Conservation (phyloP, 2,113 vertebrate genomes). For the Melanotaenia duboulayi region DNA sequence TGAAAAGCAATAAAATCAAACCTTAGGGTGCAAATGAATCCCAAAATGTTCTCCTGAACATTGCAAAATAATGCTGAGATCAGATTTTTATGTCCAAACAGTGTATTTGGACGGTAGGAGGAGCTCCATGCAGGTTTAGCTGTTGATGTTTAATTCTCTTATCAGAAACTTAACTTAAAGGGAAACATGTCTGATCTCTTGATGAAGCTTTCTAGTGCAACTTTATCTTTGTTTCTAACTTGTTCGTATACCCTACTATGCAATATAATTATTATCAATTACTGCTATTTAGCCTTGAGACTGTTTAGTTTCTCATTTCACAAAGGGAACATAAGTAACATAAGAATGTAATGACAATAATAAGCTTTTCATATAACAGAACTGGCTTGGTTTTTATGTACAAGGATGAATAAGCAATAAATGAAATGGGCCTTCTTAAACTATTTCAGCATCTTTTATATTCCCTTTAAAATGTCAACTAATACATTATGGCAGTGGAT, state of each 20-base stretch:
- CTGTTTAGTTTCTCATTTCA: slow-evolving; percentile 20
- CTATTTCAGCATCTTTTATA: slow-evolving; percentile 4
- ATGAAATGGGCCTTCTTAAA: neutral
- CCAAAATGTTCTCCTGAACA: slow-evolving; percentile 5
- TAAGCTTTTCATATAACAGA: neutral
- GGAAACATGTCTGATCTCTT: slow-evolving; percentile 12
- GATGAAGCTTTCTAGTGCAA: slow-evolving; percentile 16
- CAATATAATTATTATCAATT: neutral
- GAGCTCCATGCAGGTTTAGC: slow-evolving; percentile 22
- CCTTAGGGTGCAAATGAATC: neutral
- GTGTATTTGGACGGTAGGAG: slow-evolving; percentile 14
- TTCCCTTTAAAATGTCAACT: slow-evolving; percentile 18
- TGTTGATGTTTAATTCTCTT: slow-evolving; percentile 4
- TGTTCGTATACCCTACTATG: neutral
- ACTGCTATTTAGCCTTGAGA: neutral
- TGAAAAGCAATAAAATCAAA: slow-evolving; percentile 2
- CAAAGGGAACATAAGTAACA: slow-evolving; percentile 7
- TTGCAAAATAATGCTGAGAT: slow-evolving; percentile 16
- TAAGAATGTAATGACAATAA: slow-evolving; percentile 9
- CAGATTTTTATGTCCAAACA: neutral
- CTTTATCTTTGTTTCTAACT: slow-evolving; percentile 44
- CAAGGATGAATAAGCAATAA: slow-evolving; percentile 9
- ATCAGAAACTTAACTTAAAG: neutral
- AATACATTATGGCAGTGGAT: slow-evolving; percentile 34
- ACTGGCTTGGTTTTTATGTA: neutral